Evolutionary conservation across 2,113 vertebrate species (phyloP).

Genomic region (mouse (Mus musculus)): DNA sequence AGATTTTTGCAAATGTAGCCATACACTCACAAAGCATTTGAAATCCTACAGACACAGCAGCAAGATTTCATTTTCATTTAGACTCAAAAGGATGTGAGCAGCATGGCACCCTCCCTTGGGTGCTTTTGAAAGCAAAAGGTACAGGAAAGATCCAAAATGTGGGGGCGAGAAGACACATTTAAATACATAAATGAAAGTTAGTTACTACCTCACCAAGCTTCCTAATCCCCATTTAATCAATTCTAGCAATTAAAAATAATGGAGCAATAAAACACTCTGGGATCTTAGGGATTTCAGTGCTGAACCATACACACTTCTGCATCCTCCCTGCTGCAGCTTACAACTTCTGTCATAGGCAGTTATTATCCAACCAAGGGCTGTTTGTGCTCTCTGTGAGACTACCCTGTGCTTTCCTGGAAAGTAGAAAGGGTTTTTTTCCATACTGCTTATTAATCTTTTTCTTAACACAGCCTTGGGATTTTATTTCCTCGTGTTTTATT

Average conservation of each 20-base stretch:
- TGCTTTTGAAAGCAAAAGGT: slow-evolving; percentile 63
- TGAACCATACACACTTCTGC: slow-evolving; percentile 22
- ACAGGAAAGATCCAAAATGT: slow-evolving; percentile 54
- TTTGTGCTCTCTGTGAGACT: neutral
- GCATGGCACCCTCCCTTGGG: neutral
- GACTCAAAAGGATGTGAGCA: slow-evolving; percentile 46
- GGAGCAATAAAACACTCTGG: slow-evolving; percentile 62
- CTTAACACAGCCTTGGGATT: neutral
- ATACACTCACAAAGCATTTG: slow-evolving; percentile 40
- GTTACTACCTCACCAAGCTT: slow-evolving; percentile 62
- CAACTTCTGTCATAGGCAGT: neutral
- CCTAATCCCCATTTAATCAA: slow-evolving; percentile 80
- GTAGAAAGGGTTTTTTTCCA: neutral
- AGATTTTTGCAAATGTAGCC: slow-evolving; percentile 44
- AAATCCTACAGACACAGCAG: neutral
- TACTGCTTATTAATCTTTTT: slow-evolving; percentile 38
- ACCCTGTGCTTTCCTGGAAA: slow-evolving; percentile 15
- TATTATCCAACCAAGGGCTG: neutral
- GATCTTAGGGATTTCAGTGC: slow-evolving; percentile 4
- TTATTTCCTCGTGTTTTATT: slow-evolving; percentile 38
- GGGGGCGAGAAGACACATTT: slow-evolving; percentile 54
- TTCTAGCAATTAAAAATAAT: slow-evolving; percentile 79
- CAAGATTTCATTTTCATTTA: slow-evolving; percentile 57
- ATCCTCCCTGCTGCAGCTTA: neutral
- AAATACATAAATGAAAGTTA: slow-evolving; percentile 73